phyloP scores from a whole-genome alignment of 2,113 vertebrate species.

The Terrapene triunguis region DNA sequence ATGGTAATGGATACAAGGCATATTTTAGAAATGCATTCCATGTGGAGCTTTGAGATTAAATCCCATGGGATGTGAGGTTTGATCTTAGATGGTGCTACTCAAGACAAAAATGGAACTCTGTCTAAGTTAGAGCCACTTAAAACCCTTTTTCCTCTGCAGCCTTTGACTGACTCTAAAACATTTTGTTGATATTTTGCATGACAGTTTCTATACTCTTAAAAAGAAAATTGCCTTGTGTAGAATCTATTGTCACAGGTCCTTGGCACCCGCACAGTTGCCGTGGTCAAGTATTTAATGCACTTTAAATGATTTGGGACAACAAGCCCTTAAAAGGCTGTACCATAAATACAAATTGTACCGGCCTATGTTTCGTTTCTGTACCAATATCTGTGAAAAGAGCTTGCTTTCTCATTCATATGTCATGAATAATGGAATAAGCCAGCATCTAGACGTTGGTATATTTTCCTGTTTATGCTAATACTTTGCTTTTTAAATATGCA shows the following conservation, averaged over 20 bases:
- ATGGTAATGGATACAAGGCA: constrained; percentile 40
- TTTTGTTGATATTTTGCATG: fast-evolving
- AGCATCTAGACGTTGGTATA: fast-evolving
- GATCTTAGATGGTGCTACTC: background rate
- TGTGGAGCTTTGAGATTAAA: constrained; percentile 25
- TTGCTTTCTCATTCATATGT: background rate
- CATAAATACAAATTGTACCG: background rate
- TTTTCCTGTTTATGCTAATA: background rate
- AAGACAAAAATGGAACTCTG: background rate
- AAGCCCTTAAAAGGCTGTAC: background rate
- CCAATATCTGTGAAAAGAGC: background rate
- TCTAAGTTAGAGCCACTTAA: background rate
- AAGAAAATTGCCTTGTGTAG: background rate
- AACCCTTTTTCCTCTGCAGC: background rate
- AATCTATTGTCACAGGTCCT: background rate
- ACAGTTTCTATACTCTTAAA: background rate
- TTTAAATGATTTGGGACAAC: background rate
- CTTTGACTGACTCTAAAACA: background rate
- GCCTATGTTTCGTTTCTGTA: background rate
- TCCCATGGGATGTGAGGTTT: background rate
- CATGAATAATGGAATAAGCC: background rate
- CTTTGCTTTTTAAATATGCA: fast-evolving
- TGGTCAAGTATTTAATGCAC: background rate
- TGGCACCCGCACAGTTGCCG: background rate
- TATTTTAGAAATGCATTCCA: constrained; percentile 53